These are phyloP conservation scores for Euzetes globulus DNA, from an alignment of 2,888 invertebrate genomes.

Conservation along the genomic window DNA sequence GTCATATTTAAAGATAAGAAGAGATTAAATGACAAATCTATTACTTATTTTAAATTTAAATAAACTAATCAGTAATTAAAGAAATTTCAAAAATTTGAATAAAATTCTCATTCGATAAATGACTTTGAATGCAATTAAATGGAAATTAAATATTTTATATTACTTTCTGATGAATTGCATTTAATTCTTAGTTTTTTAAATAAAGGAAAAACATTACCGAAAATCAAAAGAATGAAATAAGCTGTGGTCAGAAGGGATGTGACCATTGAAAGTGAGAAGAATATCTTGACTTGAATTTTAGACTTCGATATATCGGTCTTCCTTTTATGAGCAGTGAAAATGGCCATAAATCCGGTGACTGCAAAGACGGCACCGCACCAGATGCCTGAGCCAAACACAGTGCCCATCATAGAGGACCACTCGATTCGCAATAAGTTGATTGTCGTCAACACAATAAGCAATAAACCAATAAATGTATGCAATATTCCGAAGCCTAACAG, in stretches of 20 bases:
- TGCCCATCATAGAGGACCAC: neutral
- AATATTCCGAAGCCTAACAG: constrained; percentile 38
- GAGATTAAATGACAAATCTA: no score
- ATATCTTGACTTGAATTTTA: constrained; percentile 28
- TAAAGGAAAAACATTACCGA: constrained; percentile 28
- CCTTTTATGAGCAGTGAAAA: constrained; percentile 35
- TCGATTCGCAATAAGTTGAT: constrained; percentile 28
- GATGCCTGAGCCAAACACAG: constrained; percentile 33
- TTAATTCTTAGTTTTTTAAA: no score
- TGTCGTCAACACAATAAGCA: constrained; percentile 35
- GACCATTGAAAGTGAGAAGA: constrained; percentile 10
- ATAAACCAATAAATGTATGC: constrained; percentile 37
- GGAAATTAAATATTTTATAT: no score
- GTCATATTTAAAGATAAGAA: neutral
- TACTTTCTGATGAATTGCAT: no score
- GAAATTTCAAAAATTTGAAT: neutral
- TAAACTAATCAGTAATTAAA: neutral
- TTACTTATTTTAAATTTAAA: neutral
- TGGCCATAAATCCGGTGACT: constrained; percentile 35
- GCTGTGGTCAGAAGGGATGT: constrained; percentile 16
- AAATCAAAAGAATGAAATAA: constrained; percentile 15
- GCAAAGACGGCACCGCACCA: constrained; percentile 38
- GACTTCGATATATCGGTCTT: constrained; percentile 26
- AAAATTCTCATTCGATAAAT: neutral
- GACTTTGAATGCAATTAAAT: neutral